phyloP scores from a whole-genome alignment of 2,888 invertebrate genomes.

The Pyralis farinalis region DNA sequence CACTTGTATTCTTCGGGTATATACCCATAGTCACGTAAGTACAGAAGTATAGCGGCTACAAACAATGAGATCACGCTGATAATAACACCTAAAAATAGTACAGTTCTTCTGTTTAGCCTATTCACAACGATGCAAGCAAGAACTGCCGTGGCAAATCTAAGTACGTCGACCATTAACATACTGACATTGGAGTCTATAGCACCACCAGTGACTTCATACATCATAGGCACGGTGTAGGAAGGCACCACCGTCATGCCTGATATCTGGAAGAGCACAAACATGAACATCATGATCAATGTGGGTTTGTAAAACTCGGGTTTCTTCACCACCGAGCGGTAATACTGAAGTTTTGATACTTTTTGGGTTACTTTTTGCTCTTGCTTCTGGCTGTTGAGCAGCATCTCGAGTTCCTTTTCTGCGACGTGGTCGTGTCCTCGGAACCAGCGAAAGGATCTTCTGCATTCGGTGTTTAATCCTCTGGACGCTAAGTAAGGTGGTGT shows the following conservation, averaged over 20 bases:
- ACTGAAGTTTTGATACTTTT: constrained; percentile 46
- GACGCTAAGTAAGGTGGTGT: constrained; percentile 84
- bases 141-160: constrained; percentile 81
- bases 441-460: constrained; percentile 80
- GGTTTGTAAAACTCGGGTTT: constrained; percentile 82
- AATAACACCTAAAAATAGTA: constrained; percentile 81
- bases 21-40: constrained; percentile 52
- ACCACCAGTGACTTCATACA: constrained; percentile 80
- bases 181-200: constrained; percentile 82
- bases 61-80: constrained; percentile 81
- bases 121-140: constrained; percentile 82
- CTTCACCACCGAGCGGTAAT: constrained; percentile 39
- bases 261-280: constrained; percentile 85
- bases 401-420: constrained; percentile 69
- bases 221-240: constrained; percentile 84
- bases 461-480: constrained; percentile 73
- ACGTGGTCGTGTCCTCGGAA: constrained; percentile 74
- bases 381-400: constrained; percentile 59
- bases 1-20: constrained; percentile 56
- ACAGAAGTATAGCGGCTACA: constrained; percentile 63
- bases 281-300: constrained; percentile 81
- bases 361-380: constrained; percentile 37
- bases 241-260: constrained; percentile 86
- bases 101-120: constrained; percentile 79
- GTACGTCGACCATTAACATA: constrained; percentile 83